Conservation (phyloP, 2,888 invertebrate genomes). For the Stenichneumon culpator region DNA sequence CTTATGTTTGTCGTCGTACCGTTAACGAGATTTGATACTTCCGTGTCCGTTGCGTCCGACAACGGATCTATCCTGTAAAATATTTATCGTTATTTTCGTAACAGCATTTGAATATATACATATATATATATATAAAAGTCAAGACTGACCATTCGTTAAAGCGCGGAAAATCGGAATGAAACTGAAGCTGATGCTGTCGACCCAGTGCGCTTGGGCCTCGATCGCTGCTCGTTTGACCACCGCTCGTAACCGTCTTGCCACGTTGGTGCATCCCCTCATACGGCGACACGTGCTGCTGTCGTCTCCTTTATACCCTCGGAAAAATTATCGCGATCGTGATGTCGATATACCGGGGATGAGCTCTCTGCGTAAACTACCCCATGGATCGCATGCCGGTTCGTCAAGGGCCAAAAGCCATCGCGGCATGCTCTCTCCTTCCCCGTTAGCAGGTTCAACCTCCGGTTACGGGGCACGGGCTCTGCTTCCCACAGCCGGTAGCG, state of each 20-base stretch:
- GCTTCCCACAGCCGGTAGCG: conserved; percentile 26
- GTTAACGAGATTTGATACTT: conserved; percentile 75
- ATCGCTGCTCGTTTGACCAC: conserved; percentile 67
- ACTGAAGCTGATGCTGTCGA: conserved; percentile 57
- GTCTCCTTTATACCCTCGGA: conserved; percentile 58
- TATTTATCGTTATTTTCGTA: neutral
- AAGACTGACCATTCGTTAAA: conserved; percentile 69
- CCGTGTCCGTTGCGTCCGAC: conserved; percentile 75
- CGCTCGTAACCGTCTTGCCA: conserved; percentile 74
- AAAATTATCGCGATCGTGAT: neutral
- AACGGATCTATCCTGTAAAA: conserved; percentile 76
- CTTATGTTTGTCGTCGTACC: conserved; percentile 67
- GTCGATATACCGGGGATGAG: neutral
- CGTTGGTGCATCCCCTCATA: conserved; percentile 78
- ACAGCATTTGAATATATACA: too few relatives aligned
- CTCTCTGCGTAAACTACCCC: conserved; percentile 67
- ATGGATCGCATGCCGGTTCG: conserved; percentile 79
- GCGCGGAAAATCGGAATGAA: conserved; percentile 64
- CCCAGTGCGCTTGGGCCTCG: conserved; percentile 60
- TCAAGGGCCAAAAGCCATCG: conserved; percentile 78
- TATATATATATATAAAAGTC: too few relatives aligned
- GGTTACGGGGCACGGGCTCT: conserved; percentile 10
- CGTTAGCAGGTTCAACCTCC: conserved; percentile 47
- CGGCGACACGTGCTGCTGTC: conserved; percentile 69
- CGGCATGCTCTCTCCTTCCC: conserved; percentile 74